A percentile compares a stretch with the other conserved stretches of the same genome.
phyloP scores from a whole-genome alignment of 2,113 vertebrate genomes.

The Lynx canadensis region DNA sequence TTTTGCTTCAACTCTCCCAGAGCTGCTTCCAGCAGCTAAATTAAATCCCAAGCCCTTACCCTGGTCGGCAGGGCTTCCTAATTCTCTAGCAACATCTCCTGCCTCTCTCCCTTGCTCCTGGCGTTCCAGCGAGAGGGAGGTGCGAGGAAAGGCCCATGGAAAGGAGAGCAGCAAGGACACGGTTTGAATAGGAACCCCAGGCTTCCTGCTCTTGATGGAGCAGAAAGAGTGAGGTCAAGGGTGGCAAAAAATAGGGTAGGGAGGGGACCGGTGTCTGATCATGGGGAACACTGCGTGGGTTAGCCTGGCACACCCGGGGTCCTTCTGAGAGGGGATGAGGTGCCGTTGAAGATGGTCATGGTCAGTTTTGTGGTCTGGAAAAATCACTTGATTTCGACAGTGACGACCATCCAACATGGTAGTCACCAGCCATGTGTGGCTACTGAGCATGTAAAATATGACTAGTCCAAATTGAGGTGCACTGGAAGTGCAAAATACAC shows the following conservation, averaged over 20 bases:
- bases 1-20: background rate
- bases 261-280: background rate
- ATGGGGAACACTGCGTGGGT: background rate
- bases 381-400: background rate
- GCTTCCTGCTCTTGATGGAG: background rate
- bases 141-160: background rate
- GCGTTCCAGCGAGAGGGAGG: background rate
- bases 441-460: background rate
- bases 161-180: no score
- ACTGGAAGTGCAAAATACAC: background rate
- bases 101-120: background rate
- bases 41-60: background rate
- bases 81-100: background rate
- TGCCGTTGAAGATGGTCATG: background rate
- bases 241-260: background rate
- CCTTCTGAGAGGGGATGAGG: background rate
- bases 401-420: background rate
- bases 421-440: background rate
- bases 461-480: background rate
- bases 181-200: background rate
- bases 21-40: background rate
- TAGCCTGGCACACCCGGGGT: no score
- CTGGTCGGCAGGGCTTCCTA: no score
- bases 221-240: background rate
- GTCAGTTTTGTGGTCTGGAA: background rate